Conservation (phyloP, 2,797 vertebrate species). For the Mus minutoides region DNA sequence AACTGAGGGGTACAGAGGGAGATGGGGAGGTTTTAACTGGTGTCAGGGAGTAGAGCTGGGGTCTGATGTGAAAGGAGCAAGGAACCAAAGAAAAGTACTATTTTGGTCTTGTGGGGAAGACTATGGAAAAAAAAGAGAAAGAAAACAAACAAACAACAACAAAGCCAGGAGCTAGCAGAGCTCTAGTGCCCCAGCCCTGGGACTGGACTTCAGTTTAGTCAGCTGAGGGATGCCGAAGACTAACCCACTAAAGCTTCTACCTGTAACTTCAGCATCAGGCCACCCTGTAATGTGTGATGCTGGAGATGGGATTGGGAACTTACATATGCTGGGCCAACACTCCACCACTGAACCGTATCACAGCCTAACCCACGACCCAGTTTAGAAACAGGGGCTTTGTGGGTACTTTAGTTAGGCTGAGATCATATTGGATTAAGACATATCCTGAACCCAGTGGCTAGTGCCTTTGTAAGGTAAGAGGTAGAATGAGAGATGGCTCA, state of each 20-base stretch:
- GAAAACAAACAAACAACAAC: neutral
- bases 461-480: neutral
- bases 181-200: accelerated
- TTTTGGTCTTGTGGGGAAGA: neutral
- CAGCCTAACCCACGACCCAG: neutral
- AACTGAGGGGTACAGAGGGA: accelerated
- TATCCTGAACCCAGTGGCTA: neutral
- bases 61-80: neutral
- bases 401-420: neutral
- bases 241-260: neutral
- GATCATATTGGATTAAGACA: neutral
- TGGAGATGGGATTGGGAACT: neutral
- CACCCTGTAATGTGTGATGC: neutral
- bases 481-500: neutral
- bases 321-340: neutral
- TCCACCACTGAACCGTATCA: neutral
- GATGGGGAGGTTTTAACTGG: neutral
- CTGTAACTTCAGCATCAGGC: neutral
- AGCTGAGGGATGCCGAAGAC: neutral
- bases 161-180: neutral
- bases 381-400: neutral
- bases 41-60: neutral
- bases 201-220: neutral
- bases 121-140: neutral
- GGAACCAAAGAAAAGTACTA: neutral